These are phyloP conservation scores for Leuciscus idus DNA, from an alignment of 2,113 vertebrate species.

Conservation along the genomic window DNA sequence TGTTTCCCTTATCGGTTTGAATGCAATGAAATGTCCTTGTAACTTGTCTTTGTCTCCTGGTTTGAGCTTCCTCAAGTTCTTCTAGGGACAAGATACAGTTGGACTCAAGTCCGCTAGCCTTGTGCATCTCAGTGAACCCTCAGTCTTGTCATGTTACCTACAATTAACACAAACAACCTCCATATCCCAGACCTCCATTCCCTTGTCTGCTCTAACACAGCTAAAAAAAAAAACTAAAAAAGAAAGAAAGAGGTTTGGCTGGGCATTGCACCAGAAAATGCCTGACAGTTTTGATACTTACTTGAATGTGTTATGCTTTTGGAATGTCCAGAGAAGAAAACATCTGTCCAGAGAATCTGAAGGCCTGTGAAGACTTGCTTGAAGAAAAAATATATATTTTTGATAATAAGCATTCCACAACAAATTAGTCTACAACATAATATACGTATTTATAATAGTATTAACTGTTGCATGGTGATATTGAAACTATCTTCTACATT, in stretches of 20 bases:
- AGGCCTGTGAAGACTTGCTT: background rate
- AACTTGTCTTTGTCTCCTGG: conserved; percentile 41
- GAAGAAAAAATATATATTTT: background rate
- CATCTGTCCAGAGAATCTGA: background rate
- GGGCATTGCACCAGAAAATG: conserved; percentile 75
- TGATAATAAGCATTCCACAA: background rate
- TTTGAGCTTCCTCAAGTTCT: conserved; percentile 47
- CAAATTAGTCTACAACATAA: background rate
- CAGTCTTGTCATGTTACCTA: conserved; percentile 34
- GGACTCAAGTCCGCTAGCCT: conserved; percentile 8
- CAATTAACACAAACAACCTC: conserved; percentile 35
- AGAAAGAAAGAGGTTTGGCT: conserved; percentile 81
- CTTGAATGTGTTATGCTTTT: conserved; percentile 30
- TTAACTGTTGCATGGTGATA: conserved; percentile 15
- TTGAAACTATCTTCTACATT: background rate
- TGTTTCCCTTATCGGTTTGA: conserved; percentile 21
- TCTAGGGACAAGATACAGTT: conserved; percentile 49
- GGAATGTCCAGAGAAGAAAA: conserved; percentile 40
- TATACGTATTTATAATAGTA: background rate
- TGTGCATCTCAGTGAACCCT: conserved; percentile 31
- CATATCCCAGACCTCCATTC: conserved; percentile 10
- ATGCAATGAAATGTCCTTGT: conserved; percentile 26
- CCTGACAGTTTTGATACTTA: conserved; percentile 64
- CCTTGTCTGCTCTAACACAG: conserved; percentile 41
- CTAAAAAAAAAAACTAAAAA: conserved; percentile 57